Percentiles rank a stretch among this genome's conserved stretches.
Conservation (phyloP, 2,888 invertebrate species). For the Epinotia brunnichana region DNA sequence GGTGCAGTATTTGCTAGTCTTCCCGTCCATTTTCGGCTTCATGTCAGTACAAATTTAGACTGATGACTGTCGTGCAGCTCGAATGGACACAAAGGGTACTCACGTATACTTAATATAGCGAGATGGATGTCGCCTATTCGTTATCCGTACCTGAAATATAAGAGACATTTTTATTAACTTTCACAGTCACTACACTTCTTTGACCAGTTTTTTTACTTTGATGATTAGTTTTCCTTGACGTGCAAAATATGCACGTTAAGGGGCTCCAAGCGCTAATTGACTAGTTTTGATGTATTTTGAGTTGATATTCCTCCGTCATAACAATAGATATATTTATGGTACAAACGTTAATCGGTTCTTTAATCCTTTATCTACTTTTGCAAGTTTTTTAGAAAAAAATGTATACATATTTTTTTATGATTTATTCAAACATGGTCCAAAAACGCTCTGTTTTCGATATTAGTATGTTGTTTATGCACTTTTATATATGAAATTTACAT, state of each 20-base stretch:
- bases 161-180: slow-evolving; percentile 5
- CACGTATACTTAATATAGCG: slow-evolving; percentile 21
- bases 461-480: too few species aligned
- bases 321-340: too few species aligned
- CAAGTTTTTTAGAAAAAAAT: too few species aligned
- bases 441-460: too few species aligned
- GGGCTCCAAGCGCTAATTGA: too few species aligned
- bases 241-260: background rate
- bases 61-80: slow-evolving; percentile 36
- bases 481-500: too few species aligned
- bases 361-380: too few species aligned
- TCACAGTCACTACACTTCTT: background rate
- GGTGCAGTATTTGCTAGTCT: slow-evolving; percentile 27
- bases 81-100: slow-evolving; percentile 27
- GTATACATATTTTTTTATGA: too few species aligned
- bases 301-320: too few species aligned
- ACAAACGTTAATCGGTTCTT: too few species aligned
- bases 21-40: slow-evolving; percentile 31
- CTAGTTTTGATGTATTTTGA: too few species aligned
- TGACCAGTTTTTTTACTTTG: background rate
- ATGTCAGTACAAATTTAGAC: slow-evolving; percentile 38
- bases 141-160: slow-evolving; percentile 33
- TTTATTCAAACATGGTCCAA: too few species aligned
- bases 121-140: slow-evolving; percentile 29
- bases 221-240: background rate